phyloP scores from a whole-genome alignment of 2,888 invertebrate species.

The Steinernema hermaphroditum region DNA sequence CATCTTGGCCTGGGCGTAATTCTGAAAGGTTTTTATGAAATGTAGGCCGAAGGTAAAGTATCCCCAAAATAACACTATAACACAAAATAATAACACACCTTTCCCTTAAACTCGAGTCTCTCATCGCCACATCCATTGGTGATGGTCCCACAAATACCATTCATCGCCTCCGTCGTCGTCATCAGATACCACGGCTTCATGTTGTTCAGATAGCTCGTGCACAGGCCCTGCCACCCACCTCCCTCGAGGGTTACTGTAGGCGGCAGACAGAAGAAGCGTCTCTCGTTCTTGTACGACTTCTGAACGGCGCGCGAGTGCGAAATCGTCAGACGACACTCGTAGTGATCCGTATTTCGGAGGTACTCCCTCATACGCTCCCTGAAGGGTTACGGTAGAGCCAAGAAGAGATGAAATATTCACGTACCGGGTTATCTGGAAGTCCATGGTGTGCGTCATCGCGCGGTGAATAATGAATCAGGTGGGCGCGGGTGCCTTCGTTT shows the following conservation, averaged over 20 bases:
- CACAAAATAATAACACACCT: background rate
- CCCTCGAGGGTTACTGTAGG: slow-evolving; percentile 17
- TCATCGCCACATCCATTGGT: background rate
- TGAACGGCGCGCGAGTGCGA: background rate
- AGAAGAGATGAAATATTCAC: too few relatives aligned
- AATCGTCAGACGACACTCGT: slow-evolving; percentile 6
- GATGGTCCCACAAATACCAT: background rate
- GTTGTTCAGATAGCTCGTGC: background rate
- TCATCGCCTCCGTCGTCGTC: background rate
- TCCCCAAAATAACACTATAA: too few relatives aligned
- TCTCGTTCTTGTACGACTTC: slow-evolving; percentile 6
- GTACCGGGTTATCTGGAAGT: too few relatives aligned
- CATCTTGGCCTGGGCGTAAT: slow-evolving; percentile 11
- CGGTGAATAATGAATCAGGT: too few relatives aligned
- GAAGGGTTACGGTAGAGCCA: background rate
- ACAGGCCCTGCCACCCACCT: background rate
- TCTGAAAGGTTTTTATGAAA: too few relatives aligned
- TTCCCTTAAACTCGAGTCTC: background rate
- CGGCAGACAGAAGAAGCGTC: slow-evolving; percentile 8
- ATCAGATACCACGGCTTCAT: background rate
- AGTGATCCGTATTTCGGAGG: background rate
- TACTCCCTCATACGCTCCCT: background rate
- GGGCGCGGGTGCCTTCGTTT: too few relatives aligned
- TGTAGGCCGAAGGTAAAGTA: too few relatives aligned
- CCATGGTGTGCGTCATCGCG: too few relatives aligned